Evolutionary conservation across 2,113 vertebrate genomes (phyloP).

Genomic region (Erythrolamprus reginae): DNA sequence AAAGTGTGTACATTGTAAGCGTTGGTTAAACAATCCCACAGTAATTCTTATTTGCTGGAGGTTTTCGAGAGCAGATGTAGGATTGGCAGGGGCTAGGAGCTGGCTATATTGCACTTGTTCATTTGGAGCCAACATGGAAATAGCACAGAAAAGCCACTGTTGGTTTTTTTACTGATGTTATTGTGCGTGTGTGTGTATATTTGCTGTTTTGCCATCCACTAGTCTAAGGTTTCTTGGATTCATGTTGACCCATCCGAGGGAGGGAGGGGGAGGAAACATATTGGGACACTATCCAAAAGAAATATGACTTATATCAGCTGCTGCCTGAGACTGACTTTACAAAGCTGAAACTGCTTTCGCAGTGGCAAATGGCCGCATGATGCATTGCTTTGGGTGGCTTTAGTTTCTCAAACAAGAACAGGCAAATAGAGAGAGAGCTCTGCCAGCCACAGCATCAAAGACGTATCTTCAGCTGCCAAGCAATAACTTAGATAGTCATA

Average conservation of each 20-base stretch:
- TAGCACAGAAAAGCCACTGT: constrained; percentile 68
- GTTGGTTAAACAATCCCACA: constrained; percentile 79
- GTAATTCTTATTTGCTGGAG: constrained; percentile 85
- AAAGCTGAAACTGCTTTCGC: constrained; percentile 63
- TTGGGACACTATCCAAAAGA: constrained; percentile 69
- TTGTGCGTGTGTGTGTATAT: constrained; percentile 35
- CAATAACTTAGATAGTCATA: constrained; percentile 82
- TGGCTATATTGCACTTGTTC: constrained; percentile 73
- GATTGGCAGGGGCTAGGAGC: constrained; percentile 75
- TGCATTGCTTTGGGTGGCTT: constrained; percentile 60
- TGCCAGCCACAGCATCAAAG: constrained; percentile 71
- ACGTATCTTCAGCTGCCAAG: constrained; percentile 75
- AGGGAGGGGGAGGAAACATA: background rate
- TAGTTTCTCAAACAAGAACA: constrained; percentile 74
- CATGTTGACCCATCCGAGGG: constrained; percentile 60
- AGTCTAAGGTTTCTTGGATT: constrained; percentile 69
- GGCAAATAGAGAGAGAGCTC: constrained; percentile 68
- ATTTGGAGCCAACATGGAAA: constrained; percentile 69
- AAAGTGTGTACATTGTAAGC: constrained; percentile 79
- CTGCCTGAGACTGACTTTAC: constrained; percentile 48
- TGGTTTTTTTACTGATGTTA: constrained; percentile 22
- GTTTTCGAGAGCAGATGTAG: constrained; percentile 84
- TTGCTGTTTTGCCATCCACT: constrained; percentile 42
- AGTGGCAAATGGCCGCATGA: constrained; percentile 64
- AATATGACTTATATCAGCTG: constrained; percentile 71